phyloP scores from a whole-genome alignment of 2,888 invertebrate genomes.

The Lasius fuliginosus region DNA sequence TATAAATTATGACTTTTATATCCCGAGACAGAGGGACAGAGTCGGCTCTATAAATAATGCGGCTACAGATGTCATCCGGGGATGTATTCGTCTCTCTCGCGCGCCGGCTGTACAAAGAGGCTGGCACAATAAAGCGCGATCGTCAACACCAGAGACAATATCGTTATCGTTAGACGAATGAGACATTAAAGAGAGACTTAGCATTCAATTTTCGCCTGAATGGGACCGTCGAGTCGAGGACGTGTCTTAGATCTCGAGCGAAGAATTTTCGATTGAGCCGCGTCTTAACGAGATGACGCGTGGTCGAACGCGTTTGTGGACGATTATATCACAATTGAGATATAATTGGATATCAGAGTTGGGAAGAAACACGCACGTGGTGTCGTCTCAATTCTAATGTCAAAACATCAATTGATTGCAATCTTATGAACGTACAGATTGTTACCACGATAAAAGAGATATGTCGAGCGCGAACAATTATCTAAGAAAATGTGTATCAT shows the following conservation, averaged over 20 bases:
- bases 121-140: constrained; percentile 19
- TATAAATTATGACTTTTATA: constrained; percentile 45
- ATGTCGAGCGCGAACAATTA: not conserved
- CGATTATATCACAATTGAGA: not conserved
- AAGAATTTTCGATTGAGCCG: constrained; percentile 18
- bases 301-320: not conserved
- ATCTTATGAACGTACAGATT: not conserved
- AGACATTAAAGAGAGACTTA: not conserved
- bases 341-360: constrained; percentile 19
- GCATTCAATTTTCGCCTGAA: constrained; percentile 22
- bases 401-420: constrained; percentile 1
- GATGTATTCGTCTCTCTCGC: not conserved
- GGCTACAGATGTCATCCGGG: constrained; percentile 22
- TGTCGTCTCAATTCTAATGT: not conserved
- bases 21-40: constrained; percentile 1
- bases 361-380: not conserved
- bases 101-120: constrained; percentile 25
- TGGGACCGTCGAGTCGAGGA: constrained; percentile 5
- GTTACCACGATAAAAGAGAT: not conserved
- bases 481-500: not conserved
- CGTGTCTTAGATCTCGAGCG: constrained; percentile 22
- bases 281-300: not conserved
- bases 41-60: constrained; percentile 34
- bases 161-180: not conserved
- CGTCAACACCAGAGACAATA: constrained; percentile 17